These are phyloP conservation scores for Digitonthophagus gazella DNA, from an alignment of 2,888 invertebrate species.

Conservation along the genomic window DNA sequence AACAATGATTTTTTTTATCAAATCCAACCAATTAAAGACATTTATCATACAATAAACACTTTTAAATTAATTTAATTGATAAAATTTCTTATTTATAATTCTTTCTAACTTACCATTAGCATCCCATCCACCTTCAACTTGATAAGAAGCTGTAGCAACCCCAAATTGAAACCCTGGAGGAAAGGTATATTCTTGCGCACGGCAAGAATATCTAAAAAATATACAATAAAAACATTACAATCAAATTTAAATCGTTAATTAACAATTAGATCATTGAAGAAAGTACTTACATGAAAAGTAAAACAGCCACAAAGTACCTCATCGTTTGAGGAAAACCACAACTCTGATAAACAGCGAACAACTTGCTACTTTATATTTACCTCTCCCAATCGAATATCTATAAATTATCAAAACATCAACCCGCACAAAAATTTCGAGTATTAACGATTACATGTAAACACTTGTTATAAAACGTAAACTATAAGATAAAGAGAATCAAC, in stretches of 20 bases:
- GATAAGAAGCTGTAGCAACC: slow-evolving; percentile 38
- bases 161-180: slow-evolving; percentile 32
- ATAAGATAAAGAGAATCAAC: too few species aligned
- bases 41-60: not conserved
- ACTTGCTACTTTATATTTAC: too few species aligned
- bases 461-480: too few species aligned
- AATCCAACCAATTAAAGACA: too few species aligned
- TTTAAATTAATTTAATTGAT: not conserved
- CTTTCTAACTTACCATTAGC: slow-evolving; percentile 33
- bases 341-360: too few species aligned
- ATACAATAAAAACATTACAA: not conserved
- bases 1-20: too few species aligned
- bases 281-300: not conserved
- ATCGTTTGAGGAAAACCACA: not conserved
- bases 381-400: too few species aligned
- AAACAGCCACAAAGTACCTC: not conserved
- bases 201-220: slow-evolving; percentile 13
- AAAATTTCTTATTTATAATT: not conserved
- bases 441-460: too few species aligned
- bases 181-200: slow-evolving; percentile 22
- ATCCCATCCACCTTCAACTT: slow-evolving; percentile 36
- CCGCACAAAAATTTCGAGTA: too few species aligned
- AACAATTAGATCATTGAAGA: too few species aligned
- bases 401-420: too few species aligned
- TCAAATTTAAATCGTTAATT: not conserved